Evolutionary conservation across 2,888 invertebrate species (phyloP).

Genomic region (Drosophila affinis): DNA sequence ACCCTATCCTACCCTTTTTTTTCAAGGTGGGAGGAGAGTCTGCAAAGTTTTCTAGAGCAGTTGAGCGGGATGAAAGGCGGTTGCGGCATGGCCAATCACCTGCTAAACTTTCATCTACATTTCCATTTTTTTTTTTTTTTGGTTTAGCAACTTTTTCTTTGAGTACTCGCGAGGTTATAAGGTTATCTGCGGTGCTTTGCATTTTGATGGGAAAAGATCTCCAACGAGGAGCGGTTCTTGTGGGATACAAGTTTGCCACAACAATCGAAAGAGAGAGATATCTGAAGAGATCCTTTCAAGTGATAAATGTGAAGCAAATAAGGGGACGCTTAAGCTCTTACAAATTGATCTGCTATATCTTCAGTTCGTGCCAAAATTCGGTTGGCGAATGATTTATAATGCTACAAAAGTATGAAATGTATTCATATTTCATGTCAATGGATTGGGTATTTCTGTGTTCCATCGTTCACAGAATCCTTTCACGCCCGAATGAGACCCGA

Average conservation of each 20-base stretch:
- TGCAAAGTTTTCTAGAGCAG: constrained; percentile 29
- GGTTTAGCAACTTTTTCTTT: not conserved
- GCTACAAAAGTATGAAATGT: not conserved
- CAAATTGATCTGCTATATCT: not conserved
- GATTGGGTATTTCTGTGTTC: not conserved
- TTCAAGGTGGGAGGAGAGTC: constrained; percentile 36
- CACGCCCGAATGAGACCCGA: not conserved
- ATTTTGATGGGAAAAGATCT: not conserved
- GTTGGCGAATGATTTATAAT: not conserved
- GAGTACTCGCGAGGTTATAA: not conserved
- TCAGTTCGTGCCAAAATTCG: not conserved
- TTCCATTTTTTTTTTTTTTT: constrained; percentile 14
- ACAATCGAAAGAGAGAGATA: too few relatives aligned
- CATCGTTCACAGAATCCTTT: not conserved
- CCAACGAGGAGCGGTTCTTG: not conserved
- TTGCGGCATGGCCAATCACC: constrained; percentile 27
- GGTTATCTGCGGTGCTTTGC: not conserved
- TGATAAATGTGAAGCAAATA: not conserved
- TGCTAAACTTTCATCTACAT: constrained; percentile 42
- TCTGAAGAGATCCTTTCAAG: not conserved
- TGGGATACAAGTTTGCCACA: too few relatives aligned
- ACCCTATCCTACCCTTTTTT: not conserved
- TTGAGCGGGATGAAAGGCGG: not conserved
- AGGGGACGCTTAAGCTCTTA: not conserved
- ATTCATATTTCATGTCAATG: not conserved